Conservation (phyloP, 2,888 invertebrate genomes). For the Bugulina stolonifera region DNA sequence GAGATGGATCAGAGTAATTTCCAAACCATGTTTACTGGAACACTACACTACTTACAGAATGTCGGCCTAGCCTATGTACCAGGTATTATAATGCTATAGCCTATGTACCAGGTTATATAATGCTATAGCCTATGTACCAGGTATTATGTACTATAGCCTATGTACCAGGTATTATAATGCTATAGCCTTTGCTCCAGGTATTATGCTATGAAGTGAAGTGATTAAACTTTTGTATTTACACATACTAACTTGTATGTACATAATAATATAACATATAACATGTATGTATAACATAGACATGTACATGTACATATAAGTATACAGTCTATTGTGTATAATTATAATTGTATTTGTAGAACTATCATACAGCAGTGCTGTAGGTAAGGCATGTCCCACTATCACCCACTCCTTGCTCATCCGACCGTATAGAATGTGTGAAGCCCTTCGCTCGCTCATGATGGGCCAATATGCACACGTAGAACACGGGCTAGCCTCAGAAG, state of each 20-base stretch:
- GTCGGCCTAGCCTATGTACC: conserved; percentile 1
- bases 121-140: too few relatives aligned
- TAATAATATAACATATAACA: too few relatives aligned
- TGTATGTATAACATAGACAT: too few relatives aligned
- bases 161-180: neutral
- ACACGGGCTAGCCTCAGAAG: neutral
- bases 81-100: neutral
- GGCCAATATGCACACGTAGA: neutral
- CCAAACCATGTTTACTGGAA: neutral
- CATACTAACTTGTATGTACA: too few relatives aligned
- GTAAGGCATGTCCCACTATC: neutral
- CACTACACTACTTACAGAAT: neutral
- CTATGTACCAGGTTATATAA: too few relatives aligned
- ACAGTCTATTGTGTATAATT: too few relatives aligned
- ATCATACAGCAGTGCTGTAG: conserved; percentile 2
- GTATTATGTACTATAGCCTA: too few relatives aligned
- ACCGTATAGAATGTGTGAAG: neutral
- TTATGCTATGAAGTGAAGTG: too few relatives aligned
- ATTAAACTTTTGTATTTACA: too few relatives aligned
- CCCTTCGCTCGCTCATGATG: neutral
- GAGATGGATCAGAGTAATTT: neutral
- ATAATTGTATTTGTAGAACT: too few relatives aligned
- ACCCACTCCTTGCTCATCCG: neutral
- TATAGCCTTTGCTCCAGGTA: too few relatives aligned
- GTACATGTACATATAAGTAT: too few relatives aligned